Conservation (phyloP, 2,888 invertebrate genomes). For the Agrilus biguttatus region DNA sequence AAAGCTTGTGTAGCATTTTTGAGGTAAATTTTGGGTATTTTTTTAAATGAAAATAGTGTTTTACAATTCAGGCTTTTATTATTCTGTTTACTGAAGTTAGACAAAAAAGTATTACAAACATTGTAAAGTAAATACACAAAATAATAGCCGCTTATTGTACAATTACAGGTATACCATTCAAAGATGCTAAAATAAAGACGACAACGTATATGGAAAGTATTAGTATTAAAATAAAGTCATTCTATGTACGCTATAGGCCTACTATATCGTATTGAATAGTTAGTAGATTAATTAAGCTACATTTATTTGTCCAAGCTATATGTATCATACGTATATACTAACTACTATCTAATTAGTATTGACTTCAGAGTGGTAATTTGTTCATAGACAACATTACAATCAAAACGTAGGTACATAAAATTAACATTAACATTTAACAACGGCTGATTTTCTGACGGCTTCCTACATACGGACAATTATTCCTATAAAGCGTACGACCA, state of each 20-base stretch:
- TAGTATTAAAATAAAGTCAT: constrained; percentile 14
- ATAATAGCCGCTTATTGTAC: constrained; percentile 16
- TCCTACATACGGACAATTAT: background rate
- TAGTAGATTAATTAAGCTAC: constrained; percentile 21
- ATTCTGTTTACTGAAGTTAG: constrained; percentile 19
- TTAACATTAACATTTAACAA: too few relatives aligned
- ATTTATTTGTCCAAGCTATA: constrained; percentile 19
- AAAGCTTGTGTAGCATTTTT: too few relatives aligned
- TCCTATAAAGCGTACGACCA: too few relatives aligned
- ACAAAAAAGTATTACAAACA: constrained; percentile 21
- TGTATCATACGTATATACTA: constrained; percentile 15
- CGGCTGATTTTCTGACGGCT: background rate
- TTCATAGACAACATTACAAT: background rate
- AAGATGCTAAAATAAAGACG: constrained; percentile 3
- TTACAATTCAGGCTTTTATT: constrained; percentile 4
- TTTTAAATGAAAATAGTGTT: too few relatives aligned
- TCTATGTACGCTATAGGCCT: constrained; percentile 29
- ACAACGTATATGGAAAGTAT: constrained; percentile 7
- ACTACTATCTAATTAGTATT: constrained; percentile 26
- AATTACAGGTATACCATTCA: constrained; percentile 6
- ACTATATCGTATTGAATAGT: constrained; percentile 19
- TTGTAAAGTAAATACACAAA: constrained; percentile 17
- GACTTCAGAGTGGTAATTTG: constrained; percentile 26
- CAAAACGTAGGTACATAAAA: too few relatives aligned
- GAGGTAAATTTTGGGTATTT: too few relatives aligned